Percentiles rank a stretch among this genome's conserved stretches.
Conservation (phyloP, 2,888 invertebrate genomes). For the Plagiodera versicolora region DNA sequence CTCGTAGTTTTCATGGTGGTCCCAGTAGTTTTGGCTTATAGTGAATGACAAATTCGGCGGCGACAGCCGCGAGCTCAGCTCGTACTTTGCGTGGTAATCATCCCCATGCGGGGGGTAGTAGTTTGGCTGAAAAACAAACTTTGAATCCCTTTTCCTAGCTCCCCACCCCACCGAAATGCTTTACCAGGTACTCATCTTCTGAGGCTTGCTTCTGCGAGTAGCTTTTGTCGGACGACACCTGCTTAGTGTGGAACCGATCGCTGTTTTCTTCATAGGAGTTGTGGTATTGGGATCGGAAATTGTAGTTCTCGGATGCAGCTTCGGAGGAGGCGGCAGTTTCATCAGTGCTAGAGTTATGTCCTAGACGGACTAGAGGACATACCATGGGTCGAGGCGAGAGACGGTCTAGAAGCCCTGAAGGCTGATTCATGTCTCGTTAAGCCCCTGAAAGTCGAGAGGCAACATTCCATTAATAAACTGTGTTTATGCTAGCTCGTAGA, state of each 20-base stretch:
- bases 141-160: no score
- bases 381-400: slow-evolving; percentile 56
- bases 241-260: slow-evolving; percentile 31
- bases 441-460: slow-evolving; percentile 21
- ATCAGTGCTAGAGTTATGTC: slow-evolving; percentile 42
- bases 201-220: slow-evolving; percentile 40
- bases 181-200: slow-evolving; percentile 40
- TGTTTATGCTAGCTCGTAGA: no score
- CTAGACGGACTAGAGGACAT: slow-evolving; percentile 61
- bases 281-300: slow-evolving; percentile 39
- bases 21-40: slow-evolving; percentile 52
- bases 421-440: slow-evolving; percentile 40
- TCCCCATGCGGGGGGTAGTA: slow-evolving; percentile 41
- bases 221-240: slow-evolving; percentile 36
- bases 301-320: slow-evolving; percentile 34
- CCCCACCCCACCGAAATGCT: not conserved
- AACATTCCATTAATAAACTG: not conserved
- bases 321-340: slow-evolving; percentile 40
- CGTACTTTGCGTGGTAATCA: slow-evolving; percentile 34
- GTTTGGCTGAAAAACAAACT: slow-evolving; percentile 43
- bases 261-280: slow-evolving; percentile 36
- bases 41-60: slow-evolving; percentile 49
- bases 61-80: slow-evolving; percentile 22
- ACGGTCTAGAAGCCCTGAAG: slow-evolving; percentile 47
- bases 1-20: slow-evolving; percentile 44